Evolutionary conservation across 1,140 invertebrate genomes (phyloP).

Genomic region (Brachionus sp.): DNA sequence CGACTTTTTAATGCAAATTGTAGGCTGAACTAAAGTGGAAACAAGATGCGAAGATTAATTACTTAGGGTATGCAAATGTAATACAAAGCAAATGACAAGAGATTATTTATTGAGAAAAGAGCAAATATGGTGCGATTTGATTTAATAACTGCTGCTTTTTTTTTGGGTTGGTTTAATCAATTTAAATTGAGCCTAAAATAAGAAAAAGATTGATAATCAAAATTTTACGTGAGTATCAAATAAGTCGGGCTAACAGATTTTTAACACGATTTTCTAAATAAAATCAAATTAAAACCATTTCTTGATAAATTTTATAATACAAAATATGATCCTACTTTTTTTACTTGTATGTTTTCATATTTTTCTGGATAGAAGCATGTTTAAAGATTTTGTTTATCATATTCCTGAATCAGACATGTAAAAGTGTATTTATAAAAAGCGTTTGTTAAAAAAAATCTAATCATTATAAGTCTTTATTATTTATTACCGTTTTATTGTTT

Average conservation of each 20-base stretch:
- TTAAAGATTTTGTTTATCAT: background rate
- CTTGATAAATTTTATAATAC: background rate
- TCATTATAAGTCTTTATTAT: background rate
- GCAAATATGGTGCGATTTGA: background rate
- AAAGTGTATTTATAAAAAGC: background rate
- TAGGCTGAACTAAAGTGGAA: background rate
- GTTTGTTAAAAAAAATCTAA: background rate
- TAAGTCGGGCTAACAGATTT: background rate
- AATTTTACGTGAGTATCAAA: background rate
- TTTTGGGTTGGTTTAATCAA: background rate
- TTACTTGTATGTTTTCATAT: background rate
- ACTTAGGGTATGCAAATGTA: background rate
- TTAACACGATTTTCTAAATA: background rate
- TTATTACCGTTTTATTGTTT: background rate
- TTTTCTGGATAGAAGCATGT: conserved; percentile 21
- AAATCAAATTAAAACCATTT: background rate
- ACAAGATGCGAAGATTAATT: background rate
- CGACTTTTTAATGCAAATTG: background rate
- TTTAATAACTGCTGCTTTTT: background rate
- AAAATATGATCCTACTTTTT: background rate
- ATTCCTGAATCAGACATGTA: background rate
- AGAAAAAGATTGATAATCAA: background rate
- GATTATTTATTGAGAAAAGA: background rate
- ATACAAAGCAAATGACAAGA: background rate
- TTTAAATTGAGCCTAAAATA: background rate